Base-by-base conservation (phyloP, 2,113 vertebrate species). In the Oriolus oriolus region DNA sequence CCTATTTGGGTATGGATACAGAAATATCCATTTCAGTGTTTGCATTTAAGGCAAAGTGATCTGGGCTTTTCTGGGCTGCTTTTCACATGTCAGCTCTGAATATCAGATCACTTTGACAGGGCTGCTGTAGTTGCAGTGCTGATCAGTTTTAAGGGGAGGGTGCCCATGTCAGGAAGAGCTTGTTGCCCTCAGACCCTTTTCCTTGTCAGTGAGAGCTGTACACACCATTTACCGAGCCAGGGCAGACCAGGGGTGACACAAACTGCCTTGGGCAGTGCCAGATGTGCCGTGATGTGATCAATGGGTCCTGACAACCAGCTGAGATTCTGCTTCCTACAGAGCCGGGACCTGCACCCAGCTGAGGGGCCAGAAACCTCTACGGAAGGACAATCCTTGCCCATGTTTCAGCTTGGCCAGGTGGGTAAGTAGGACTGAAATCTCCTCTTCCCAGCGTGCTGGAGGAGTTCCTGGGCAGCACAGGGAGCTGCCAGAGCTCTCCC, bases 171-270 rank as follows among this genome's bases (percentile, higher is more conserved):
- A 18, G 6, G 6, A 33, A 27, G 52, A 52, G 33, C 16, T 50
- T 6, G 31, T 6, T 50, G 20, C 22, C 28, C 75, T 26, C 80
- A 56, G 28, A 30, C 10, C 14, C 33, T 3, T 39, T 21, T 6
- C 7, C 41, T 9, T 22, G 24, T 5, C 37, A 9, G 1, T 15
- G 33, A 9, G 64, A 57, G 47, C 59, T n/a, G 49, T 16, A 7
- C 20, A 1, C 47, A 15, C 22, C 14, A 0, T 47, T 61, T 9
- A 4, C 7, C 33, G 16, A 16, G 3, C 1, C 6, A 1, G 53
- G 42, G 19, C 17, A 63, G 26, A 20, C n/a, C 27, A 10, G 8
- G 4, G 53, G 22, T 8, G 37, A 4, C 53, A 49, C 10, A 31
- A 35, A 28, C 7, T 4, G 75, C 20, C 63, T 12, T 16, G 42